Evolutionary conservation across 2,888 invertebrate genomes (phyloP), one percentile per base, ranked within the genome.

Genomic region (Cryptocheilus praepositus): DNA sequence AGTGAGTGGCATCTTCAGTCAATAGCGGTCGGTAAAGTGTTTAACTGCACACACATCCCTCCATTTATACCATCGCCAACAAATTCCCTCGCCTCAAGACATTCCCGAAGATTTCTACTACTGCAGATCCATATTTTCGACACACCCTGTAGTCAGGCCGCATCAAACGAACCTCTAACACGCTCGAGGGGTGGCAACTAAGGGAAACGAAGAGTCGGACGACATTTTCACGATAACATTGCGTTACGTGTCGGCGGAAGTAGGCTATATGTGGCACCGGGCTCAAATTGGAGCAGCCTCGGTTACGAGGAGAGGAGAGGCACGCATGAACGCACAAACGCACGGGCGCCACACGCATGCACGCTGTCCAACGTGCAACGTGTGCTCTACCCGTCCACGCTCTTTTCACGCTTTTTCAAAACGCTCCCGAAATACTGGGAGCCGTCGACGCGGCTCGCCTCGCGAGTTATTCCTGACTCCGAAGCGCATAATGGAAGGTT

Each of bases 251-350:
- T 75, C 74, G 76, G 75, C 81, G 81, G 80, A 80, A 83, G 80
- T 79, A 68, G 75, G 77, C 56, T 81, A 80, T 81, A 82, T 80
- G 74, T 75, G 81, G 81, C 77, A 71, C 78, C 25, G 36, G 56
- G 44, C 78, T 83, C 78, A 79, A 86, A 83, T 86, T 83, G 81
- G 81, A 80, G 82, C 77, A 74, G 79, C 78, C 56, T 73, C 76
- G 80, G 76, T 77, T 81, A 74, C 75, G 77, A 73, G 74, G 70
- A 68, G 77, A 74, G 78, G 79, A 56, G 49, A 43, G 44, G 43
- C 67, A 81, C 74, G 83, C 82, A 80, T 81, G 80, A 82, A 82
- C 82, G 83, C 81, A 79, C 77, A 82, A 83, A 81, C 78, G 81
- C 80, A 81, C 72, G 75, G 74, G 65, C 58, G 61, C 65, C 71